These are phyloP conservation scores for Dolichotis patagonum DNA, from an alignment of 2,113 vertebrate species.

Conservation along the genomic window DNA sequence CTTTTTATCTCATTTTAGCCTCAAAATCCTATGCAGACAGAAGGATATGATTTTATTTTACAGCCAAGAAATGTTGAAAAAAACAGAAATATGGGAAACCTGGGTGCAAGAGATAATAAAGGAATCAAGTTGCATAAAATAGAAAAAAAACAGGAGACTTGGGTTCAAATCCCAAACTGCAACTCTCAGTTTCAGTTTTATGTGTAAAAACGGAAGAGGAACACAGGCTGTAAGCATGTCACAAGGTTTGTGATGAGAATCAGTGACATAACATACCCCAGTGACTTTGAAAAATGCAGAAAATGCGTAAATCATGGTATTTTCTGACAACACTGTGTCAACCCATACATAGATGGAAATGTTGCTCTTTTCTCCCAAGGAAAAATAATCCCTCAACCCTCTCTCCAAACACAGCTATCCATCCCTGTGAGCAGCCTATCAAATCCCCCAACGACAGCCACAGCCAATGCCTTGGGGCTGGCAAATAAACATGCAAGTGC, in stretches of 20 bases:
- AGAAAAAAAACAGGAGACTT: background rate
- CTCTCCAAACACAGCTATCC: background rate
- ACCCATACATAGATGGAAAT: constrained; percentile 4
- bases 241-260: constrained; percentile 32
- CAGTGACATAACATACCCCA: constrained; percentile 14
- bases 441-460: background rate
- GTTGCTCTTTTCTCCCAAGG: background rate
- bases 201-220: background rate
- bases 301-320: background rate
- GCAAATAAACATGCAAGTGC: constrained; percentile 30
- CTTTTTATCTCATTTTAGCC: constrained; percentile 46
- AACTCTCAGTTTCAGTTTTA: constrained; percentile 12
- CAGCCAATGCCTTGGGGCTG: background rate
- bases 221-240: background rate
- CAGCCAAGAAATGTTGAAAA: background rate
- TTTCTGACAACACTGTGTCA: background rate
- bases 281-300: constrained; percentile 33
- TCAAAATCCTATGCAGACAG: constrained; percentile 44
- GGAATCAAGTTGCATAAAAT: background rate
- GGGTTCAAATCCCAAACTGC: constrained; percentile 25
- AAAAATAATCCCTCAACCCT: background rate
- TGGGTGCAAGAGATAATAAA: constrained; percentile 43
- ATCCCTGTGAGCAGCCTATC: background rate
- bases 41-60: constrained; percentile 28
- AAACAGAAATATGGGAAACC: background rate